These are phyloP conservation scores for Phocoena sinus DNA, from an alignment of 2,113 vertebrate species.

Conservation along the genomic window DNA sequence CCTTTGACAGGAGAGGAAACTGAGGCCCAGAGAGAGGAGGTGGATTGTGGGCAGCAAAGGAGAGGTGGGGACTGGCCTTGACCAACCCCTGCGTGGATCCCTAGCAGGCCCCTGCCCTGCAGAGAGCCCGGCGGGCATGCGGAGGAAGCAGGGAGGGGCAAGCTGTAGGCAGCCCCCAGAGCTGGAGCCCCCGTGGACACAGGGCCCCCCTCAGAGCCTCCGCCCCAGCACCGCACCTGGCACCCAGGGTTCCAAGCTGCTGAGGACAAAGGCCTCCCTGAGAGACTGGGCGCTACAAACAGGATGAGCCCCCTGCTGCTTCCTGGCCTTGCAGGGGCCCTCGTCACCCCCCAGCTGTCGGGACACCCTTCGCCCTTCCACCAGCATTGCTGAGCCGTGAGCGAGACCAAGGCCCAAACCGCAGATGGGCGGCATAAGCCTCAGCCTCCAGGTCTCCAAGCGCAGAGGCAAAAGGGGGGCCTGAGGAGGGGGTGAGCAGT, in stretches of 20 bases:
- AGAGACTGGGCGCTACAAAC: neutral
- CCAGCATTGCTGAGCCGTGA: neutral
- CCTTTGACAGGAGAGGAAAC: neutral
- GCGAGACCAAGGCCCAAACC: neutral
- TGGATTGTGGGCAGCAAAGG: neutral
- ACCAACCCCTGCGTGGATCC: rapidly evolving
- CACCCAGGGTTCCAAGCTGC: neutral
- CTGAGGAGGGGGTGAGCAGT: neutral
- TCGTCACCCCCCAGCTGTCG: neutral
- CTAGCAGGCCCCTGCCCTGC: neutral
- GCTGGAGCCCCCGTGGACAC: rapidly evolving
- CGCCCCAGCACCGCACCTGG: neutral
- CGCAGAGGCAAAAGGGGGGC: neutral
- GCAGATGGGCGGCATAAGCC: no score
- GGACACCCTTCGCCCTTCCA: neutral
- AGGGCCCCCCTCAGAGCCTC: neutral
- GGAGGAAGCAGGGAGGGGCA: no score
- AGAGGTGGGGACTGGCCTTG: neutral
- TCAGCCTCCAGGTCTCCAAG: neutral
- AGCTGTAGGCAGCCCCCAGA: neutral
- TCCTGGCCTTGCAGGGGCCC: neutral
- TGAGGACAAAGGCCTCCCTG: neutral
- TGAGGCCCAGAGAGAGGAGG: neutral
- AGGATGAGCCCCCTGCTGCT: neutral
- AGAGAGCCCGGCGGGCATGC: rapidly evolving